These are phyloP conservation scores for Aythya baeri DNA, from an alignment of 2,113 vertebrate species.

Conservation along the genomic window DNA sequence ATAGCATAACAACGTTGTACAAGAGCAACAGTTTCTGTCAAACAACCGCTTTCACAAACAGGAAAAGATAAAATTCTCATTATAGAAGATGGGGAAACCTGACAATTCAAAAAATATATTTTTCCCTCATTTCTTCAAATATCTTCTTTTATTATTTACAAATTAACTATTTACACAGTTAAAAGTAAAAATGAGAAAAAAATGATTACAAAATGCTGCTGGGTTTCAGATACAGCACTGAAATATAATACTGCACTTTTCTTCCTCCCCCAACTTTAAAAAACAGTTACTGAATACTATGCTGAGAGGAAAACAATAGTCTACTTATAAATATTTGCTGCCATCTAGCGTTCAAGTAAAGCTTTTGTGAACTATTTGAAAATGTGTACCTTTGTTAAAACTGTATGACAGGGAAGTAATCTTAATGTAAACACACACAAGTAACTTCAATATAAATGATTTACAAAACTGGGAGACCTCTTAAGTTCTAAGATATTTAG, in stretches of 20 bases:
- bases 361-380: not conserved
- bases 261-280: not conserved
- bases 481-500: not conserved
- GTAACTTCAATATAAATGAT: not conserved
- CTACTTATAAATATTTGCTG: conserved; percentile 73
- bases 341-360: conserved; percentile 72
- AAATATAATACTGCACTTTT: not conserved
- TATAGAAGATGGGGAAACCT: not conserved
- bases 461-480: not conserved
- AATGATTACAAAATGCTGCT: not conserved
- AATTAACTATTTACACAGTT: not conserved
- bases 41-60: not conserved
- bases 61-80: not conserved
- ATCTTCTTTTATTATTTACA: not conserved
- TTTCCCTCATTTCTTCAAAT: not conserved
- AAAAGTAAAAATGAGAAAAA: not conserved
- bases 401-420: not conserved
- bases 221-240: not conserved
- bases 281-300: conserved; percentile 56
- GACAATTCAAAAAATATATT: not conserved
- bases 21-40: not conserved
- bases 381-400: not conserved
- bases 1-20: not conserved
- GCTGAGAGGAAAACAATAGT: conserved; percentile 42
- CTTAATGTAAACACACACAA: not conserved